Evolutionary conservation across 2,113 vertebrate species (phyloP).

Genomic region (Tympanuchus pallidicinctus): DNA sequence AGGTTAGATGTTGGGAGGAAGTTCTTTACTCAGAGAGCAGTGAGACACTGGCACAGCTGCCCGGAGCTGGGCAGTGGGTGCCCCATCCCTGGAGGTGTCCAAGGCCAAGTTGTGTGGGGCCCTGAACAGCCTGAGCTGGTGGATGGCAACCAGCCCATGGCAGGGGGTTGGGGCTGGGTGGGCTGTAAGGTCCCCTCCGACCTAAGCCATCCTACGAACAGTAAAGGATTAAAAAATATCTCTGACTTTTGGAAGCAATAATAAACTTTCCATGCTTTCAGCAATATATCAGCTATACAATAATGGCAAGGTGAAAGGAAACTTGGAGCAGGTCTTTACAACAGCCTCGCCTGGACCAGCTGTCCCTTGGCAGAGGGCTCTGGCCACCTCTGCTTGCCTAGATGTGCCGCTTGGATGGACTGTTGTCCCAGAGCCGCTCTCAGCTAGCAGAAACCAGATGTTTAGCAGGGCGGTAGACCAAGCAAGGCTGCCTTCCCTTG

Average conservation of each 20-base stretch:
- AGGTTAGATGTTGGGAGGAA: no score
- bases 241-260: conserved; percentile 34
- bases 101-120: no score
- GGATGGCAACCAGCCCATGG: no score
- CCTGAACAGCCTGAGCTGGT: no score
- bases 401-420: background rate
- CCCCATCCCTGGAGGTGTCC: no score
- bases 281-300: background rate
- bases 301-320: conserved; percentile 28
- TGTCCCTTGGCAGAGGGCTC: conserved; percentile 1
- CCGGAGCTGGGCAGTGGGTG: no score
- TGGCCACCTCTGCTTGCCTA: background rate
- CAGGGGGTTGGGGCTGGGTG: no score
- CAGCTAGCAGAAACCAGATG: background rate
- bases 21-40: no score
- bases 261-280: conserved; percentile 40
- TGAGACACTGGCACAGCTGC: no score
- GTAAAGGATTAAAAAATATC: background rate
- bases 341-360: background rate
- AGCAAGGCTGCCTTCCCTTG: background rate
- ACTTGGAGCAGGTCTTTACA: conserved; percentile 32
- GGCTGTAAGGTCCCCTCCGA: no score
- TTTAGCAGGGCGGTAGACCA: fast-evolving
- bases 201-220: background rate
- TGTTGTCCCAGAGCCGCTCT: background rate